Evolutionary conservation across 2,888 invertebrate genomes (phyloP), one percentile per base, ranked within the genome.

Genomic region (Panopea generosa): DNA sequence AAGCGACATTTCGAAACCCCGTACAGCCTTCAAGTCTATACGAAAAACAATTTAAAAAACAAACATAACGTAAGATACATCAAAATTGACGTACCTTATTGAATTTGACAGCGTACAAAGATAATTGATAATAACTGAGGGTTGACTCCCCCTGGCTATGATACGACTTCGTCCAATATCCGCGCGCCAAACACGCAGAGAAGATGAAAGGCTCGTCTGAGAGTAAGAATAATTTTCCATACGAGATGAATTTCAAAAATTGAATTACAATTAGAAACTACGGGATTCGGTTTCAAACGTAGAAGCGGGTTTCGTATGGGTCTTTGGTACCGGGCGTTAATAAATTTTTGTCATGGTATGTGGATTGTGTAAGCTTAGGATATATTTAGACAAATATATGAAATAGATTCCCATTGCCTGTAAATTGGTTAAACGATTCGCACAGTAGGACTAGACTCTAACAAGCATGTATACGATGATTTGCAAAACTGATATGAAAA

Each of bases 11-110:
- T 53, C 55, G 52, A 52, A 57, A 56, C 49, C 57, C 50, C 50
- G 59, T 63, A 68, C 63, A 63, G 74, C 56, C 68, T 59, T 62
- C 22, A 67, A 56, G 73, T 73, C 73, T 73, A 40, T 62, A 47
- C 56, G 43, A 52, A 62, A 43, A 56, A 67, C 62, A 16, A 3
- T 68, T 74, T 68, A 29, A 65, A 74, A 74, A 74, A 78, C 68
- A 78, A 78, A 78, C 72, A 79, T 77, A 80, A 67, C 70, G 76
- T 73, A 70, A 77, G 68, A 73, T 74, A 57, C 63, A 71, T 80
- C 80, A 80, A 66, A 70, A 60, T 24, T 76, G 76, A 80, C 80
- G 62, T 56, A 45, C 38, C 60, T 61, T 63, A 77, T 80, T 73
- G 63, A 76, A 76, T 38, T 63, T 67, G 73, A 71, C 76, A 71